phyloP scores from a whole-genome alignment of 30 jellyfish, hydroid and myxozoan species.

The Aurelia aurita region DNA sequence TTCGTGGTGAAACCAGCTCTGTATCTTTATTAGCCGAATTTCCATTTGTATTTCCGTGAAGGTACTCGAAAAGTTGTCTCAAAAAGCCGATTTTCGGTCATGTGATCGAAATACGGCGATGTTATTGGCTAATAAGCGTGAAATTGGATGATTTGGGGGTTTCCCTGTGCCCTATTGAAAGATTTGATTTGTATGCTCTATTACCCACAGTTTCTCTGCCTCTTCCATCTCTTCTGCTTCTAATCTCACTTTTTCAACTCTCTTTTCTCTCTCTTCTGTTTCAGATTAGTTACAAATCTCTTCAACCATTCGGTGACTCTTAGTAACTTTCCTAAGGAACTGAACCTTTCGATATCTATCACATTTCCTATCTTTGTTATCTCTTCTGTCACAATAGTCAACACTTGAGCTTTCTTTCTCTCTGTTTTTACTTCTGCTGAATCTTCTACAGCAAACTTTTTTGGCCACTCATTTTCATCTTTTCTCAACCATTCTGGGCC shows the following conservation, averaged over 20 bases:
- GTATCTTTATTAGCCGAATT: too few relatives aligned
- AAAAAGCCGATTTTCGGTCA: too few relatives aligned
- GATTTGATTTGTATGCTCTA: background rate
- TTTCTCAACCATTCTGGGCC: conserved; percentile 32
- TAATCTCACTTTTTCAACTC: background rate
- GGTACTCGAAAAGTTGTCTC: too few relatives aligned
- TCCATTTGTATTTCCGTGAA: too few relatives aligned
- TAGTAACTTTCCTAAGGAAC: background rate
- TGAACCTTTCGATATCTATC: background rate
- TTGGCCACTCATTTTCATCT: conserved; percentile 31
- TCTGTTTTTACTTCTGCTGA: conserved; percentile 1
- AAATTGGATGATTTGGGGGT: too few relatives aligned
- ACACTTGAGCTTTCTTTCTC: conserved; percentile 12
- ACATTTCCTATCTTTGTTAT: conserved; percentile 4
- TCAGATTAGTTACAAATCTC: conserved; percentile 18
- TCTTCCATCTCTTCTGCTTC: conserved; percentile 14
- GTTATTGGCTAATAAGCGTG: too few relatives aligned
- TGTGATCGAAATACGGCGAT: too few relatives aligned
- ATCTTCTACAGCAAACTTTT: conserved; percentile 1
- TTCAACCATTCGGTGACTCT: conserved; percentile 35
- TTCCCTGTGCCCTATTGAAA: too few relatives aligned
- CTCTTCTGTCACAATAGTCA: background rate
- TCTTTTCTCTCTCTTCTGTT: background rate
- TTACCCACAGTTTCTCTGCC: conserved; percentile 2
- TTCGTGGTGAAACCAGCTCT: too few relatives aligned